Conservation (phyloP, 2,797 vertebrate genomes). For the Hippopotamyrus pictus region DNA sequence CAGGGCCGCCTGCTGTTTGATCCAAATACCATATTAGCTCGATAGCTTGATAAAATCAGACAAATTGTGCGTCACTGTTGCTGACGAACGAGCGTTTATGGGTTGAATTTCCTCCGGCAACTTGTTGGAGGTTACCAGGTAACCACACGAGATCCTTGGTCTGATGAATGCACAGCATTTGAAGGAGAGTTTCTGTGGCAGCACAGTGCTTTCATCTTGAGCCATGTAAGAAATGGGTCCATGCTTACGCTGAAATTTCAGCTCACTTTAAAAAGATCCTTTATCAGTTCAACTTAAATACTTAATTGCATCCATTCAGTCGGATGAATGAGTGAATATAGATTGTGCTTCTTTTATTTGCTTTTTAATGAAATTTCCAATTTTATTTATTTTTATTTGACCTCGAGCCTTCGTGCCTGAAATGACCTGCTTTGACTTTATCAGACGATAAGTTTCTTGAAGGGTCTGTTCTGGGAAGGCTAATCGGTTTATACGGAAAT, state of each 20-base stretch:
- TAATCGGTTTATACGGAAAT: neutral
- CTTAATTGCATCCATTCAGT: conserved; percentile 2
- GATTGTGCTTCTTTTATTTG: neutral
- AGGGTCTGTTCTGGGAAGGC: neutral
- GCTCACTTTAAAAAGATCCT: conserved; percentile 20
- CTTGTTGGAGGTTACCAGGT: conserved; percentile 21
- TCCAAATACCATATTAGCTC: conserved; percentile 1
- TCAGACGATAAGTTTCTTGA: neutral
- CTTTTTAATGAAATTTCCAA: neutral
- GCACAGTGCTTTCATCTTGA: neutral
- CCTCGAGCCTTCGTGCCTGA: neutral
- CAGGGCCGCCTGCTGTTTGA: neutral
- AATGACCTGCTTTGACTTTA: neutral
- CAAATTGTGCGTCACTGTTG: neutral
- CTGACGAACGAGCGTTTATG: neutral
- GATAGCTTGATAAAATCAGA: conserved; percentile 18
- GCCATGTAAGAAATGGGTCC: neutral
- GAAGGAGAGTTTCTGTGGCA: conserved; percentile 14
- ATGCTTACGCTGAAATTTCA: conserved; percentile 14
- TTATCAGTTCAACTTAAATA: neutral
- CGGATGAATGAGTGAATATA: neutral
- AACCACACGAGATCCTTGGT: conserved; percentile 18
- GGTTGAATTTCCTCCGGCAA: neutral
- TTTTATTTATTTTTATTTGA: conserved; percentile 6
- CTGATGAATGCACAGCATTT: conserved; percentile 15